Percentiles rank a stretch among this genome's conserved stretches.
Conservation (phyloP, 2,888 invertebrate species). For the Orchesella flavescens region DNA sequence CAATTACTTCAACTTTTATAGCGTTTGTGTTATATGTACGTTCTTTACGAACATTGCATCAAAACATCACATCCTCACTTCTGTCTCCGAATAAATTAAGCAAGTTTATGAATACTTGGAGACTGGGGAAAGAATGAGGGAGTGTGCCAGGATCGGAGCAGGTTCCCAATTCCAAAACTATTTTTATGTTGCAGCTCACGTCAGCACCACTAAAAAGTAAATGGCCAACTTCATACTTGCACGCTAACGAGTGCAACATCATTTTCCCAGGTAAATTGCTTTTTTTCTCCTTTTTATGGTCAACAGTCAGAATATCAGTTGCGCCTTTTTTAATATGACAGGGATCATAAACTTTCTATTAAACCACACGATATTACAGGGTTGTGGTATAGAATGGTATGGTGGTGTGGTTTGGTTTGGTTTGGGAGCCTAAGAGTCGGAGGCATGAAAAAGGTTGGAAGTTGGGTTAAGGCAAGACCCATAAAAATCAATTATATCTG, state of each 20-base stretch:
- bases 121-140: background rate
- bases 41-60: constrained; percentile 34
- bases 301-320: constrained; percentile 19
- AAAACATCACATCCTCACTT: constrained; percentile 39
- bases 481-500: constrained; percentile 61
- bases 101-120: background rate
- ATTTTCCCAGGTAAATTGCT: constrained; percentile 60
- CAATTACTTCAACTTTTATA: constrained; percentile 49
- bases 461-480: constrained; percentile 55
- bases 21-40: constrained; percentile 27
- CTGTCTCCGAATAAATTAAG: constrained; percentile 55
- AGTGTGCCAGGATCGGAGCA: background rate
- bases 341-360: constrained; percentile 63
- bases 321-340: constrained; percentile 47
- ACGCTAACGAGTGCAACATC: constrained; percentile 23
- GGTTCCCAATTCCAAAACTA: background rate
- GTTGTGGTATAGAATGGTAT: too few relatives aligned
- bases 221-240: constrained; percentile 37
- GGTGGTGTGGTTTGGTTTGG: too few relatives aligned
- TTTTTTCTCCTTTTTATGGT: constrained; percentile 41
- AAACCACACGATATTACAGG: constrained; percentile 31
- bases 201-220: constrained; percentile 41
- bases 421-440: too few relatives aligned
- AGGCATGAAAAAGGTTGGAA: constrained; percentile 32
- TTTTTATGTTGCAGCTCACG: constrained; percentile 56